Base-by-base conservation (phyloP, 2,888 invertebrate genomes). In the Ischnura elegans region DNA sequence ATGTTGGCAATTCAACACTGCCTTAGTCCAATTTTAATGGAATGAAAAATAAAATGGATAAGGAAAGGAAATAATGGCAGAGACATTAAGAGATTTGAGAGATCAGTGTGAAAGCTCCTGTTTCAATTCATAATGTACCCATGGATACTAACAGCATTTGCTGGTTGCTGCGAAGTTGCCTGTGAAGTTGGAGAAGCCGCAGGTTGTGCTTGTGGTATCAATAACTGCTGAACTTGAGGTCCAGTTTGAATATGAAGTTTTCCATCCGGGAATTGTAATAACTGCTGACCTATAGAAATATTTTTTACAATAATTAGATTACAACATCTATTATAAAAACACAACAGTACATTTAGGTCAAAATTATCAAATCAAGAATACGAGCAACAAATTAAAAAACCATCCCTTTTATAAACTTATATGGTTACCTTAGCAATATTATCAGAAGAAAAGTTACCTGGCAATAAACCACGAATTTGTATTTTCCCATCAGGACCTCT, bases 221-320 rank as follows among this genome's bases (percentile, higher is more conserved):
- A 96, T 43, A 96, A 95, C 16, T 96, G 96, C 87, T 97, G 96
- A 0, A 96, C 95, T 95, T 97, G 97, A 13, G 97, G 97, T 19
- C 97, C 97, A 95, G 97, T 97, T 61, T 98, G 97, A 36, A 99
- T 97, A 95, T 99, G 99, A 45, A 99, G 96, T 95, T 98, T 98
- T 0, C 99, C 99, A 96, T 99, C 99, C 0, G 99, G 98, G 97
- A 99, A 98, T 95, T 99, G 98, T 86, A 99, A 97, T 94, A 99
- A 96, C 95, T 99, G 99, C 95, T 99, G 99, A 94, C 97, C 96
- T 95, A 46, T 1, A 25, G 61, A 61, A 61, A 61, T 6, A 25
- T 6, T 25, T 19, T 61, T 2, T 51, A n/a, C n/a, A n/a, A n/a
- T n/a, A n/a, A n/a, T n/a, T 13, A 51, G 51, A 51, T 2, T 13